A percentile compares a stretch with the other conserved stretches of the same genome.
Conservation (phyloP, 2,113 vertebrate species). For the Amphilophus citrinellus region DNA sequence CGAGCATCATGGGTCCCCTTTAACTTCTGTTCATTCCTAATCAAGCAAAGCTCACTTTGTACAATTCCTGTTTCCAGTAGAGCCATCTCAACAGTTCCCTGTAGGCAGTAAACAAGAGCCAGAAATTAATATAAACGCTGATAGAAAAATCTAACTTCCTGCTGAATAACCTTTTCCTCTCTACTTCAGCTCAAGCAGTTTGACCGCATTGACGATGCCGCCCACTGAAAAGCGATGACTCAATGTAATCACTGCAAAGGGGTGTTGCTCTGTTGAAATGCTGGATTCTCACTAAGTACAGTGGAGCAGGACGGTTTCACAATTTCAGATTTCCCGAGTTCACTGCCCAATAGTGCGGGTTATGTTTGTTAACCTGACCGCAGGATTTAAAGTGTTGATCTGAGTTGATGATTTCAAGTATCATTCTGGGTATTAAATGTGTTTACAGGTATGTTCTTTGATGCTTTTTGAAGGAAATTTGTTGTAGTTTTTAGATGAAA, state of each 20-base stretch:
- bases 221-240: constrained; percentile 23
- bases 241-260: neutral
- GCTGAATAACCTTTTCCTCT: constrained; percentile 27
- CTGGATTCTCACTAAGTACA: constrained; percentile 1
- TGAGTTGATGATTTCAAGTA: constrained; percentile 49
- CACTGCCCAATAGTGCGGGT: constrained; percentile 51
- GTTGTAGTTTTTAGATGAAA: constrained; percentile 33
- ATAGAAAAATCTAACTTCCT: constrained; percentile 21
- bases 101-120: neutral
- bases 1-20: neutral
- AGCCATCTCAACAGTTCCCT: neutral
- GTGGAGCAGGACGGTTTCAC: neutral
- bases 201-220: constrained; percentile 4
- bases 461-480: constrained; percentile 17
- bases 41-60: neutral
- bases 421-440: constrained; percentile 66
- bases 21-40: constrained; percentile 19
- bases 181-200: constrained; percentile 12
- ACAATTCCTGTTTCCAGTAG: neutral
- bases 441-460: constrained; percentile 56
- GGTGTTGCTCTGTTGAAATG: constrained; percentile 21
- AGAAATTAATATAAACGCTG: neutral
- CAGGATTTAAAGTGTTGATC: constrained; percentile 42
- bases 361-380: constrained; percentile 35
- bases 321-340: constrained; percentile 32